These are phyloP conservation scores for Chondrilla cf. caribensis DNA, from an alignment of 37 sponge, comb jelly and placozoan species.

Conservation along the genomic window DNA sequence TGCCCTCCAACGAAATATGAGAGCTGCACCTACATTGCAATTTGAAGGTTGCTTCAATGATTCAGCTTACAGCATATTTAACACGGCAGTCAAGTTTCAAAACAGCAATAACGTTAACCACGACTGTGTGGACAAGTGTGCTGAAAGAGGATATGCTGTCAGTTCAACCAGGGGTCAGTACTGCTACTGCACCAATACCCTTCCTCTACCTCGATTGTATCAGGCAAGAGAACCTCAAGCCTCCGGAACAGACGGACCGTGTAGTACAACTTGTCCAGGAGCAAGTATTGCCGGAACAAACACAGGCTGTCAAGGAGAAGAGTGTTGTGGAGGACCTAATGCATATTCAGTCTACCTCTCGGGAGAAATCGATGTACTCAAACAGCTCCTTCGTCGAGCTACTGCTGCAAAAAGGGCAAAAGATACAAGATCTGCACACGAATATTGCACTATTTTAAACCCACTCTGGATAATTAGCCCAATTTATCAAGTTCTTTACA, in stretches of 20 bases:
- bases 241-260: not conserved
- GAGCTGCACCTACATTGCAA: not conserved
- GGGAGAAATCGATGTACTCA: not conserved
- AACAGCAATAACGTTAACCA: not conserved
- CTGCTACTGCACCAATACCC: not conserved
- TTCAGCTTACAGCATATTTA: not conserved
- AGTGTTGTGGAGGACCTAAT: conserved; percentile 4
- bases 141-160: not conserved
- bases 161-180: not conserved
- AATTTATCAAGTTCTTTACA: no score
- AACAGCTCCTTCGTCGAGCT: not conserved
- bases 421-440: no score
- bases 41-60: conserved; percentile 8
- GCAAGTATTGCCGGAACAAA: not conserved
- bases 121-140: not conserved
- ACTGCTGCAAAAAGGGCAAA: no score
- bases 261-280: not conserved
- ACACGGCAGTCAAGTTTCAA: not conserved
- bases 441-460: no score
- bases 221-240: not conserved
- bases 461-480: no score
- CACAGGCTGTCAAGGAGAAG: not conserved
- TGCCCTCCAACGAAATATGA: not conserved
- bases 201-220: not conserved
- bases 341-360: conserved; percentile 5